A percentile compares a stretch with the other conserved stretches of the same genome.
These are phyloP conservation scores for Indicator maculatus DNA, from an alignment of 2,113 vertebrate species.

Conservation along the genomic window DNA sequence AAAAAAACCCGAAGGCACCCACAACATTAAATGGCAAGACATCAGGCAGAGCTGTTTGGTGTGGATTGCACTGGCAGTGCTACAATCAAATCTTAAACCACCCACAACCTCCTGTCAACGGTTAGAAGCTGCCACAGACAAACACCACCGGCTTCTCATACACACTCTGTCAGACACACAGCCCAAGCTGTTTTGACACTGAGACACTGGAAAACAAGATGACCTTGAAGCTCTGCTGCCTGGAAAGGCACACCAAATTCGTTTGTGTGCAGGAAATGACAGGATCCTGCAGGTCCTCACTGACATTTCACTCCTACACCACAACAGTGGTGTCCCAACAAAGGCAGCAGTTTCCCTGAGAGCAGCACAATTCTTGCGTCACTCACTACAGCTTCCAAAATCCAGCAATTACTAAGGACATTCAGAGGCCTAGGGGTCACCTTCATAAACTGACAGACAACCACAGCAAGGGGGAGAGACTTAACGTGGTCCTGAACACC, in stretches of 20 bases:
- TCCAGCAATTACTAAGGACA: background rate
- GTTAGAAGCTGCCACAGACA: background rate
- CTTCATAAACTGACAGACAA: background rate
- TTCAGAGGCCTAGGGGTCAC: background rate
- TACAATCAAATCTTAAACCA: background rate
- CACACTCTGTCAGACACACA: background rate
- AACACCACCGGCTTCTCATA: background rate
- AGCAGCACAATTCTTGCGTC: background rate
- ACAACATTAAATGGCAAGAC: background rate
- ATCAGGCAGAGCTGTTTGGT: background rate
- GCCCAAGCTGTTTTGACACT: background rate
- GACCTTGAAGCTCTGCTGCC: background rate
- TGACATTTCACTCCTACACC: background rate
- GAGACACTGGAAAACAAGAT: background rate
- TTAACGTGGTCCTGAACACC: background rate
- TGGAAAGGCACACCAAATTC: background rate
- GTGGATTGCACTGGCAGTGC: background rate
- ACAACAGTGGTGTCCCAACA: fast-evolving
- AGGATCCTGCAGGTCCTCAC: background rate
- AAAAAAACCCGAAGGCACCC: background rate
- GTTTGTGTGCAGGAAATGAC: background rate
- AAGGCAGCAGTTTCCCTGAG: background rate
- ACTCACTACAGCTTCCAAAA: background rate
- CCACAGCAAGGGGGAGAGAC: background rate
- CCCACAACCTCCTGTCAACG: slow-evolving; percentile 1